Conservation (phyloP, 2,113 vertebrate genomes). For the Dicerorhinus sumatrensis region DNA sequence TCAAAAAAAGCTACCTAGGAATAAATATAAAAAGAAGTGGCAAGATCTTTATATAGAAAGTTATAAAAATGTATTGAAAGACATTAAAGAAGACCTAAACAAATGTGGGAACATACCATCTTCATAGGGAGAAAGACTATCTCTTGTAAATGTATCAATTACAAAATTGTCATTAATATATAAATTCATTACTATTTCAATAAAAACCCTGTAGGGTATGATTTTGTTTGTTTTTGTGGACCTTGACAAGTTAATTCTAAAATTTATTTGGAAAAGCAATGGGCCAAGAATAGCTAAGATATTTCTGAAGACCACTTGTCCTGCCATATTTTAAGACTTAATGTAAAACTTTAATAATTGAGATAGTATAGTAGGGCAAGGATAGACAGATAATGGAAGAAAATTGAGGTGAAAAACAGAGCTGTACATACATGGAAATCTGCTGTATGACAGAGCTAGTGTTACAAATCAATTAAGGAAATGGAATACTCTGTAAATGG, state of each 20-base stretch:
- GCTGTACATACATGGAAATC: neutral
- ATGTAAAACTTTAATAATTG: neutral
- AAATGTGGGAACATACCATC: neutral
- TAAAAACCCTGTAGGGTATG: neutral
- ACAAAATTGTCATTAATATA: neutral
- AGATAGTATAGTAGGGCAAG: neutral
- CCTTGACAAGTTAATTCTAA: slow-evolving; percentile 33
- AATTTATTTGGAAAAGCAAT: slow-evolving; percentile 41
- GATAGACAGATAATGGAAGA: neutral
- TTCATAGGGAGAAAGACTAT: neutral
- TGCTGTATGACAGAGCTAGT: neutral
- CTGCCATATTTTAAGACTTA: slow-evolving; percentile 12
- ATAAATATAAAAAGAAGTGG: neutral
- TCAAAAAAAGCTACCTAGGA: neutral
- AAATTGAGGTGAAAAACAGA: neutral
- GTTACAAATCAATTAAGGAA: slow-evolving; percentile 40
- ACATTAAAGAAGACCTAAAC: neutral
- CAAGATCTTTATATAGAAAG: neutral
- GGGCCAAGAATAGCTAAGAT: neutral
- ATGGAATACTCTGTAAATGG: neutral
- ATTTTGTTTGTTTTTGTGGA: slow-evolving; percentile 56
- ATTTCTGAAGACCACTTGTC: slow-evolving; percentile 22
- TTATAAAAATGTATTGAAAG: slow-evolving; percentile 18
- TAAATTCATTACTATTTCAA: neutral
- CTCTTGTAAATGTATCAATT: neutral